These are phyloP conservation scores for Leptoteleia sp. DNA, from an alignment of 1,140 invertebrate species.

Conservation along the genomic window DNA sequence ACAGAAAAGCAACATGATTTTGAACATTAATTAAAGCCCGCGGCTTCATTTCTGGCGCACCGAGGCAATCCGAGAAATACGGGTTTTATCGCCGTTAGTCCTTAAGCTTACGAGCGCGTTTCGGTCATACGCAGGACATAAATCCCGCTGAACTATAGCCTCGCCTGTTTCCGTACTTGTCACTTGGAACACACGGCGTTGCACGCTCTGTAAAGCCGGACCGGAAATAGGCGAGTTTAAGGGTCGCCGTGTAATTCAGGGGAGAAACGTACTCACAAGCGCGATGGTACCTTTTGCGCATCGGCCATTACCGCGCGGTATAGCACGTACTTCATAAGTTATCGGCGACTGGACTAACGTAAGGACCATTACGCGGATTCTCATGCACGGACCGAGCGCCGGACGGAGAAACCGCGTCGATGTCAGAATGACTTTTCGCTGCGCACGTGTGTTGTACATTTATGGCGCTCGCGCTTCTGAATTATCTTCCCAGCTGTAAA, in stretches of 20 bases:
- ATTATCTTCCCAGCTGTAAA: slow-evolving; percentile 55
- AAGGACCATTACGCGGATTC: slow-evolving; percentile 65
- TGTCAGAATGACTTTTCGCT: slow-evolving; percentile 43
- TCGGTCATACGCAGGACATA: slow-evolving; percentile 67
- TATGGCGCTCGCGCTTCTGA: slow-evolving; percentile 25
- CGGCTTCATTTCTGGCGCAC: slow-evolving; percentile 12
- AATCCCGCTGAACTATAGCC: slow-evolving; percentile 61
- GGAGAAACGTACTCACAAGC: slow-evolving; percentile 34
- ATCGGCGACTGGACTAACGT: slow-evolving; percentile 59
- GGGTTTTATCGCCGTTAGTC: slow-evolving; percentile 60
- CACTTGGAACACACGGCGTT: slow-evolving; percentile 63
- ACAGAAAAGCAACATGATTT: slow-evolving; percentile 16
- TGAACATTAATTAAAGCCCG: slow-evolving; percentile 44
- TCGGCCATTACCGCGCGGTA: slow-evolving; percentile 37
- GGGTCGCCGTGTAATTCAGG: slow-evolving; percentile 63
- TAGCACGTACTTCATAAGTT: slow-evolving; percentile 66
- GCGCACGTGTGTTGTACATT: slow-evolving; percentile 23
- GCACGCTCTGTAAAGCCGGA: slow-evolving; percentile 55
- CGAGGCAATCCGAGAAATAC: slow-evolving; percentile 50
- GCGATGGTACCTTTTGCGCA: slow-evolving; percentile 48
- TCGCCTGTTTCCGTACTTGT: slow-evolving; percentile 66
- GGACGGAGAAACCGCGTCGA: slow-evolving; percentile 17
- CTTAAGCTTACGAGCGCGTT: slow-evolving; percentile 65
- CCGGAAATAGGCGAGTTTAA: slow-evolving; percentile 68
- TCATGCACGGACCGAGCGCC: slow-evolving; percentile 30